A percentile compares a stretch with the other conserved stretches of the same genome.
Conservation (phyloP, 2,888 invertebrate species). For the Congeria kusceri region DNA sequence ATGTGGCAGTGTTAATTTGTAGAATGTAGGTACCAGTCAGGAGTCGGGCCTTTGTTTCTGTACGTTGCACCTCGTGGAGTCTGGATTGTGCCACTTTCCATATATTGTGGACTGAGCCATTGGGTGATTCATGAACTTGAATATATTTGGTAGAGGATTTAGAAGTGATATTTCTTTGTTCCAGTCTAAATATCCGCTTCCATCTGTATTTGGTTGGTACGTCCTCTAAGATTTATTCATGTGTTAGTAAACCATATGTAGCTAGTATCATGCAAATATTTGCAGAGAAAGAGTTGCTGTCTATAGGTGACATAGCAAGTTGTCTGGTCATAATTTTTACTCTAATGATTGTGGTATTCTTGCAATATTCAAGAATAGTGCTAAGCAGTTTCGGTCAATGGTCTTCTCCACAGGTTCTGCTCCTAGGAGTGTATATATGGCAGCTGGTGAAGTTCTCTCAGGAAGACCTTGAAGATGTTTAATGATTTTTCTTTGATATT, state of each 20-base stretch:
- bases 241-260: not conserved
- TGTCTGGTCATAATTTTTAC: not conserved
- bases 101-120: too few species aligned
- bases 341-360: not conserved
- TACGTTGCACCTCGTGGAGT: too few species aligned
- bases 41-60: too few species aligned
- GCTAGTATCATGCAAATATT: not conserved
- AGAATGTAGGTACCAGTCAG: too few species aligned
- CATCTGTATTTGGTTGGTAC: not conserved
- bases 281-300: not conserved
- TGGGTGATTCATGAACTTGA: too few species aligned
- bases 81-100: too few species aligned
- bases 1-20: too few species aligned
- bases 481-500: not conserved
- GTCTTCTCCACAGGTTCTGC: not conserved
- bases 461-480: constrained; percentile 5
- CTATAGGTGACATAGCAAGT: not conserved
- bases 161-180: too few species aligned
- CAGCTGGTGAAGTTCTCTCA: not conserved
- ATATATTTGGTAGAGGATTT: too few species aligned
- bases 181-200: not conserved
- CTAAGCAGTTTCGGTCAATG: not conserved
- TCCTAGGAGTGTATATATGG: not conserved
- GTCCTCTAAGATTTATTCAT: not conserved
- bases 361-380: constrained; percentile 5